These are phyloP conservation scores for Bombus affinis DNA, from an alignment of 1,140 invertebrate species.

Conservation along the genomic window DNA sequence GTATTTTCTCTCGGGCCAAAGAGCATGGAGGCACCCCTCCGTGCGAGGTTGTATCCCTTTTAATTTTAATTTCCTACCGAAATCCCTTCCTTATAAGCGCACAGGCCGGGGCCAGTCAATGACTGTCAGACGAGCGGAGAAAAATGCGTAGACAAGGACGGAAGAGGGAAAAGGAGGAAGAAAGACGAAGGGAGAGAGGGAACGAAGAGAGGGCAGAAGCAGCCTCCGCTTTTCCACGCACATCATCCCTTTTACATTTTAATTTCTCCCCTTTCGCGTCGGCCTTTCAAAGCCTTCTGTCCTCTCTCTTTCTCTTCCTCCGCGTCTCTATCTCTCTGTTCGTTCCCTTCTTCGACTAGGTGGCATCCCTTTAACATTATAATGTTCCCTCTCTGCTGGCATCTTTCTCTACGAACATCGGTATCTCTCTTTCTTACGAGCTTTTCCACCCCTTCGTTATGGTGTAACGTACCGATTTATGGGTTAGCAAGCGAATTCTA, in stretches of 20 bases:
- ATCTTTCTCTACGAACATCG: conserved; percentile 46
- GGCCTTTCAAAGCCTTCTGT: conserved; percentile 72
- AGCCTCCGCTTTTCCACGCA: conserved; percentile 75
- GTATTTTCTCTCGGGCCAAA: conserved; percentile 58
- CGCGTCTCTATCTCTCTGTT: conserved; percentile 18
- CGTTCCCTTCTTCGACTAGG: conserved; percentile 57
- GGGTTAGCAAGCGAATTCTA: conserved; percentile 72
- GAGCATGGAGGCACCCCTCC: conserved; percentile 56
- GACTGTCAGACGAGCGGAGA: conserved; percentile 54
- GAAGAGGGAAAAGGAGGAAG: conserved; percentile 5
- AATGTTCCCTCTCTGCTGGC: conserved; percentile 70
- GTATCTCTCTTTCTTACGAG: conserved; percentile 52
- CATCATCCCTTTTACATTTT: conserved; percentile 82
- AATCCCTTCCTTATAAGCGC: conserved; percentile 72
- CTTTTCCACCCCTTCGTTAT: conserved; percentile 65
- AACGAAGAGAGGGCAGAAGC: conserved; percentile 32
- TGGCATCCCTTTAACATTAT: conserved; percentile 80
- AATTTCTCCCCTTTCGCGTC: conserved; percentile 80
- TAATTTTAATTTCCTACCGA: conserved; percentile 78
- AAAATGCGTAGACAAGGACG: conserved; percentile 44
- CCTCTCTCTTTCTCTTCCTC: conserved; percentile 2
- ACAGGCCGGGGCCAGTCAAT: conserved; percentile 55
- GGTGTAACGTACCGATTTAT: conserved; percentile 78
- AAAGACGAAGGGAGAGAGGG: not conserved
- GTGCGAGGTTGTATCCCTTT: conserved; percentile 67